Conservation (phyloP, 1,140 invertebrate genomes). For the Aricia agestis region DNA sequence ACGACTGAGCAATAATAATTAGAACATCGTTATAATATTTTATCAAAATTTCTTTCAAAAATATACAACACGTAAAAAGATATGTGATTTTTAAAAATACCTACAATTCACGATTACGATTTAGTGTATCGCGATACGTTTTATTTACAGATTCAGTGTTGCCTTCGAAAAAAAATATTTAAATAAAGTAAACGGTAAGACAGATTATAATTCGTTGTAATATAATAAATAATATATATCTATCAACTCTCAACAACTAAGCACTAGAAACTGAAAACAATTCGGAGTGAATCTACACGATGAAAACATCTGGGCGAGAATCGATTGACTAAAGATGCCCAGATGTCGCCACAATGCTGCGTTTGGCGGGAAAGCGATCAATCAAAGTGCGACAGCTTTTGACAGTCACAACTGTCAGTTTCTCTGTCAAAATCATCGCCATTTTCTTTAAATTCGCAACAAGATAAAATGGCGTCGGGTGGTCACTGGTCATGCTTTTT, state of each 20-base stretch:
- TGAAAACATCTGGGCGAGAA: constrained; percentile 7
- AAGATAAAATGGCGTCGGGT: too few species aligned
- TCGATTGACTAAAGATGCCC: constrained; percentile 9
- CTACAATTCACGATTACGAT: neutral
- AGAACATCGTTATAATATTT: constrained; percentile 26
- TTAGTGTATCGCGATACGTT: constrained; percentile 16
- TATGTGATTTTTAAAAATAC: constrained; percentile 26
- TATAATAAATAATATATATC: constrained; percentile 68
- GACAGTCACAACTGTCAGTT: too few species aligned
- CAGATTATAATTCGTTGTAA: constrained; percentile 55
- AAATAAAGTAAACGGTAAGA: constrained; percentile 31
- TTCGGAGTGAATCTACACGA: constrained; percentile 21
- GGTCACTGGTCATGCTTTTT: too few species aligned
- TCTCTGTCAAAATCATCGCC: too few species aligned
- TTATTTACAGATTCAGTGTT: constrained; percentile 11
- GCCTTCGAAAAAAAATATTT: constrained; percentile 16
- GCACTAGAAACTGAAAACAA: constrained; percentile 46
- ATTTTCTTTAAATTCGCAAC: too few species aligned
- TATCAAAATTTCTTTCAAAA: constrained; percentile 26
- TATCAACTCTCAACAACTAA: constrained; percentile 69
- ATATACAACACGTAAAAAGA: constrained; percentile 29
- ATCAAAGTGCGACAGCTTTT: neutral
- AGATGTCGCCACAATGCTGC: neutral
- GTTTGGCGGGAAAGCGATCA: neutral
- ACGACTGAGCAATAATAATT: constrained; percentile 43